Evolutionary conservation across 92 coral and sea anemone genomes (phyloP).

Genomic region (Phenganax stokvisi): DNA sequence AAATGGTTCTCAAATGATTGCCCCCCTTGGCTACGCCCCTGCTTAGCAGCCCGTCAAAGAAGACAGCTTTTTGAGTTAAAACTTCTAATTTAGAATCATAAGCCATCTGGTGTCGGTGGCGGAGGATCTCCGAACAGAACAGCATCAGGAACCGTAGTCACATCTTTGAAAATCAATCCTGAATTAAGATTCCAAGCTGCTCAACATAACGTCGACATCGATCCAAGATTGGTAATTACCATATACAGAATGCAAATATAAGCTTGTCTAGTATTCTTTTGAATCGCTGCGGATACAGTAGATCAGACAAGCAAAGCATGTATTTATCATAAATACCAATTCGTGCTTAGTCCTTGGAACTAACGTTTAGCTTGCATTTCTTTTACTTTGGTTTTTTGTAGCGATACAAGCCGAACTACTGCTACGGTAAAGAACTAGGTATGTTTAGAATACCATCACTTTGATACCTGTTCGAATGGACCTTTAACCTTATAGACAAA

Average conservation of each 20-base stretch:
- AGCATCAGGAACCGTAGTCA: constrained; percentile 63
- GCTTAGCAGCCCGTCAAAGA: too few species aligned
- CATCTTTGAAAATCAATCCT: constrained; percentile 64
- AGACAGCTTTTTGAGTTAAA: too few species aligned
- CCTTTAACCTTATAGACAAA: too few species aligned
- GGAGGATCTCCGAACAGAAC: constrained; percentile 93
- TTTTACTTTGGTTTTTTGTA: constrained; percentile 7
- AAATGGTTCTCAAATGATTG: too few species aligned
- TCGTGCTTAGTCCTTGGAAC: not conserved
- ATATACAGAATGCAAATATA: too few species aligned
- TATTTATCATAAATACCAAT: not conserved
- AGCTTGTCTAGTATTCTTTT: too few species aligned
- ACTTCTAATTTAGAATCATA: constrained; percentile 40
- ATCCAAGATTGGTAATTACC: constrained; percentile 63
- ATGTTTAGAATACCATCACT: constrained; percentile 6
- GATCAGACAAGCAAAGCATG: not conserved
- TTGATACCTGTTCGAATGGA: not conserved
- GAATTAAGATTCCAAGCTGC: constrained; percentile 69
- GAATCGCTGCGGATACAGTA: not conserved
- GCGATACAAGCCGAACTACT: constrained; percentile 64
- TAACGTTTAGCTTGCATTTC: not conserved
- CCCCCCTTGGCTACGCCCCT: too few species aligned
- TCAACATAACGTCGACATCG: constrained; percentile 48
- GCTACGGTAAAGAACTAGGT: constrained; percentile 74
- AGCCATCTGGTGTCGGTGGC: constrained; percentile 56